Conservation (phyloP, 2,113 vertebrate species). For the Prinia subflava region DNA sequence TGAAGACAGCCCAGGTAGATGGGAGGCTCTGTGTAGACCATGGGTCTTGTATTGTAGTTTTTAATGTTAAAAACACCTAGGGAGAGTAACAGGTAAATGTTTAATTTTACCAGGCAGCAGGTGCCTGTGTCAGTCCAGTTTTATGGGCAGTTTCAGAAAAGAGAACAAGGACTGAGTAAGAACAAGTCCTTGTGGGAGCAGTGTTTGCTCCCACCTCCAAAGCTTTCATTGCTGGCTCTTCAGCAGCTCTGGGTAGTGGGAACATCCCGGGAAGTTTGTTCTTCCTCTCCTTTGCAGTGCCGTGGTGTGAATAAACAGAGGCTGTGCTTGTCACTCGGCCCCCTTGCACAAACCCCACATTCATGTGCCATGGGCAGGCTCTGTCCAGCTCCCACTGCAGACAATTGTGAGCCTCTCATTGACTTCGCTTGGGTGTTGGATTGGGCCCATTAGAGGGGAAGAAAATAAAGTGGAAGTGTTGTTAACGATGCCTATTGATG, state of each 20-base stretch:
- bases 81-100: neutral
- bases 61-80: neutral
- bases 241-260: neutral
- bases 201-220: neutral
- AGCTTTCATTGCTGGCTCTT: neutral
- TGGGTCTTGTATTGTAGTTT: neutral
- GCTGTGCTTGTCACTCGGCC: neutral
- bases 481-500: conserved; percentile 10
- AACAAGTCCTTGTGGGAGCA: neutral
- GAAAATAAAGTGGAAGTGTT: conserved; percentile 36
- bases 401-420: neutral
- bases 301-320: neutral
- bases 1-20: neutral
- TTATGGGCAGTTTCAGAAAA: neutral
- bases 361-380: neutral
- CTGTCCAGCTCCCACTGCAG: neutral
- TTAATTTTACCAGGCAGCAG: neutral
- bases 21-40: neutral
- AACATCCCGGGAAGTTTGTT: neutral
- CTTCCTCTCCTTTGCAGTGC: neutral
- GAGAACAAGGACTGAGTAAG: neutral
- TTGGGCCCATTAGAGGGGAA: neutral
- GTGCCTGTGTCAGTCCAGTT: neutral
- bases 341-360: neutral
- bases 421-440: conserved; percentile 1